Conservation (phyloP, 2,888 invertebrate species). For the Oxystoma pomonae region DNA sequence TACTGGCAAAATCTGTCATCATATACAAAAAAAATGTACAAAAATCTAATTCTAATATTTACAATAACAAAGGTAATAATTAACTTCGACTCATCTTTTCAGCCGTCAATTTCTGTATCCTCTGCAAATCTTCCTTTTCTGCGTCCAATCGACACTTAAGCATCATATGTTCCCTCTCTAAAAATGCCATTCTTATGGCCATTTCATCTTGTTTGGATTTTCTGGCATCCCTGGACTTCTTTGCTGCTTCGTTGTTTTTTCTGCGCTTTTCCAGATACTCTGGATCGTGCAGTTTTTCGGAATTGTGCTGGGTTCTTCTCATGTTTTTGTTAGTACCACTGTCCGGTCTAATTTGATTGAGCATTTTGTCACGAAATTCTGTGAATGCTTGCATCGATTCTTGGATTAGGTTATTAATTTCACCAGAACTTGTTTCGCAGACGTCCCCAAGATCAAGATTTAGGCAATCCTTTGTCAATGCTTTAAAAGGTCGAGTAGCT, state of each 20-base stretch:
- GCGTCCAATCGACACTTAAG: slow-evolving; percentile 47
- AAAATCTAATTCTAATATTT: too few species aligned
- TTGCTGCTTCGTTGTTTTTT: slow-evolving; percentile 94
- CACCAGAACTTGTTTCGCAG: slow-evolving; percentile 25
- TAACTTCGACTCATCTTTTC: slow-evolving; percentile 8
- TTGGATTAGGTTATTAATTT: slow-evolving; percentile 52
- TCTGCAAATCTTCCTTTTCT: slow-evolving; percentile 33
- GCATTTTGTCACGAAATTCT: slow-evolving; percentile 64
- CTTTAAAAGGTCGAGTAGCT: slow-evolving; percentile 61
- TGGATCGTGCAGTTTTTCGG: slow-evolving; percentile 62
- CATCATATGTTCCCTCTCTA: slow-evolving; percentile 84
- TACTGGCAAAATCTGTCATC: too few species aligned
- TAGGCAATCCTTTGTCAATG: slow-evolving; percentile 67
- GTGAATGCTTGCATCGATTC: slow-evolving; percentile 64
- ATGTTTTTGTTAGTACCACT: slow-evolving; percentile 63
- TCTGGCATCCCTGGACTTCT: slow-evolving; percentile 86
- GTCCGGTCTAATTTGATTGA: slow-evolving; percentile 61
- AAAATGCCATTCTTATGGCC: slow-evolving; percentile 79
- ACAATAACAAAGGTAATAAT: background rate
- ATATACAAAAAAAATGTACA: too few species aligned
- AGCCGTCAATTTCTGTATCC: slow-evolving; percentile 25
- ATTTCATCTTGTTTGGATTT: slow-evolving; percentile 89
- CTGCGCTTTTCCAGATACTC: slow-evolving; percentile 83
- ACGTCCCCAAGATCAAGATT: slow-evolving; percentile 53
- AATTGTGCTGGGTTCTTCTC: slow-evolving; percentile 50